Evolutionary conservation across 2,113 vertebrate genomes (phyloP), one percentile per base, ranked within the genome.

Genomic region (Polyodon spathula): DNA sequence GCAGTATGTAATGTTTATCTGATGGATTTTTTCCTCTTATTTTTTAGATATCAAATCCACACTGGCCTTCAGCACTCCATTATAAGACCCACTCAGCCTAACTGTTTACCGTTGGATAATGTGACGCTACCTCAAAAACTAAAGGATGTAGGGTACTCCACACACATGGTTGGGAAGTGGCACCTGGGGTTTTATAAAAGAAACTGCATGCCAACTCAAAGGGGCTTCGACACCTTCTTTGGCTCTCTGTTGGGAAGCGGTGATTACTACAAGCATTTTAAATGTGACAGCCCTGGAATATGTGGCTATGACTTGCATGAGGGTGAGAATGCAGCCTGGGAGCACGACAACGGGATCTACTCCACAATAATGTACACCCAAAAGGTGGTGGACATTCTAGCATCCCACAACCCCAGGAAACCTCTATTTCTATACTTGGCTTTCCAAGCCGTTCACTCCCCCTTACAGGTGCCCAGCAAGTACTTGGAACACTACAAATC

Each of bases 131-230:
- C 95, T 66, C 93, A 97, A 77, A 87, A 85, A 59, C 86, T 98
- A 63, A 83, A 79, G 61, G 84, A 88, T 67, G 89, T 78, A 4
- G 93, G 94, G 37, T 98, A 98, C 9, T 81, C 87, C 43, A 95
- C 95, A 0, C 91, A 97, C 68, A 95, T 96, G 89, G 92, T 98
- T 63, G 95, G 89, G 53, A 98, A 97, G 75, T 98, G 95, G 95
- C 95, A 97, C 77, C 71, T 98, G 74, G 95, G 95, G 0, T 95
- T 98, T 76, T 94, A 93, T 64, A 84, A 85, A 48, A 80, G 78
- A 6, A 86, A 89, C 68, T 97, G 93, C 68, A 86, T 95, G 74
- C 94, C 95, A 53, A 98, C 89, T 0, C 86, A 84, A 63, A 83
- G 90, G 40, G 94, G 91, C 0, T 97, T 98, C 43, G 90, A 95